Evolutionary conservation across 1,140 invertebrate genomes (phyloP).

Genomic region (Apis mellifera): DNA sequence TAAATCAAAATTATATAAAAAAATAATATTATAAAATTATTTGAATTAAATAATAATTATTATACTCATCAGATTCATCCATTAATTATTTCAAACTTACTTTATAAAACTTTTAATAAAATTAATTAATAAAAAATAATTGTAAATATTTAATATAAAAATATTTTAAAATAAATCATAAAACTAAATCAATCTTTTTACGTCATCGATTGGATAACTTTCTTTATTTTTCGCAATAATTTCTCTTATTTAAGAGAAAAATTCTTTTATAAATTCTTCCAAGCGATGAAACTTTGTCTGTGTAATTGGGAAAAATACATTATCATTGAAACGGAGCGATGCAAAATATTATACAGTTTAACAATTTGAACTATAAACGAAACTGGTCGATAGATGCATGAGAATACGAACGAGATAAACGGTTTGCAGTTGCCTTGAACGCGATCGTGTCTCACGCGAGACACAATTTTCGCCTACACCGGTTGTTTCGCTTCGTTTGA

Average conservation of each 20-base stretch:
- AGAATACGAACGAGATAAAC: slow-evolving; percentile 50
- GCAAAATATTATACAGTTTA: slow-evolving; percentile 33
- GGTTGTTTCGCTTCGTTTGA: slow-evolving; percentile 21
- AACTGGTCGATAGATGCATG: slow-evolving; percentile 57
- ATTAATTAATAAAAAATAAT: no score
- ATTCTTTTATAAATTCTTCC: not conserved
- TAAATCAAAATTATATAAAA: no score
- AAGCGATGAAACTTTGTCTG: not conserved
- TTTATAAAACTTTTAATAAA: no score
- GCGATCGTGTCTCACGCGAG: slow-evolving; percentile 55
- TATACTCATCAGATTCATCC: not conserved
- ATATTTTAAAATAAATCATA: no score
- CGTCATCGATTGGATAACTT: not conserved
- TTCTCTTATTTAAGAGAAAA: no score
- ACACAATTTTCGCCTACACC: slow-evolving; percentile 40
- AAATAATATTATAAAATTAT: no score
- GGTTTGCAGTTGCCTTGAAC: slow-evolving; percentile 54
- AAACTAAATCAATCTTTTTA: no score
- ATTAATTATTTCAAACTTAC: not conserved
- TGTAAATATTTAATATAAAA: no score
- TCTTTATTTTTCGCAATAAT: not conserved
- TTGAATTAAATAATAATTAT: not conserved
- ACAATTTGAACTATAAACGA: slow-evolving; percentile 20
- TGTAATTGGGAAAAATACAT: not conserved
- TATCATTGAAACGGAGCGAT: not conserved